A percentile compares a stretch with the other conserved stretches of the same genome.
These are phyloP conservation scores for Hemibagrus guttatus DNA, from an alignment of 2,797 vertebrate genomes.

Conservation along the genomic window DNA sequence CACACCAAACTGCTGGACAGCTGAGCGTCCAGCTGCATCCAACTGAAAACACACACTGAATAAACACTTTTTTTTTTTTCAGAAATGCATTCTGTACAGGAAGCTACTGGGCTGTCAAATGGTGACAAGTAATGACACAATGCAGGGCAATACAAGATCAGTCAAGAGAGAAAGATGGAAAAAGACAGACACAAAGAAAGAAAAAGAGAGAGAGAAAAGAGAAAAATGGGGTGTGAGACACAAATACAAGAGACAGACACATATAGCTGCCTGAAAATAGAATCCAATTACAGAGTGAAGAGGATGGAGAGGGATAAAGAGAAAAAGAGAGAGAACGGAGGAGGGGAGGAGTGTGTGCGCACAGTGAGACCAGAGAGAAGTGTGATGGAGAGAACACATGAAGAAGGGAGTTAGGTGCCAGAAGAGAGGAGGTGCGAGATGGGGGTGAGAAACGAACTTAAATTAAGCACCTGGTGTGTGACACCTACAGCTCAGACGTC, in stretches of 20 bases:
- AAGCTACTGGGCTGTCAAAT: not conserved
- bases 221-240: constrained; percentile 74
- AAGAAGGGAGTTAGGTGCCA: constrained; percentile 39
- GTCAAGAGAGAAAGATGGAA: constrained; percentile 25
- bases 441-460: constrained; percentile 54
- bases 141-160: constrained; percentile 25
- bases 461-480: constrained; percentile 50
- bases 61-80: not conserved
- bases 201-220: constrained; percentile 36
- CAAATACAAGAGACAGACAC: constrained; percentile 80
- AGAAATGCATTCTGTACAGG: not conserved
- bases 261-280: constrained; percentile 81
- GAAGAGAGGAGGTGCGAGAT: constrained; percentile 50
- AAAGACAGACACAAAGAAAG: constrained; percentile 35
- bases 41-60: constrained; percentile 12
- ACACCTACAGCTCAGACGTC: constrained; percentile 42
- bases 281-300: constrained; percentile 78
- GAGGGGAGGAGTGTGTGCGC: constrained; percentile 31
- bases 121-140: constrained; percentile 27
- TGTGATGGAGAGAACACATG: constrained; percentile 33
- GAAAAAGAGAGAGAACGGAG: constrained; percentile 21
- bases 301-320: constrained; percentile 39
- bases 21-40: constrained; percentile 18
- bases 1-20: constrained; percentile 13
- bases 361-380: constrained; percentile 42